Conservation (phyloP, 1,140 invertebrate genomes). For the Goniozus legneri region DNA sequence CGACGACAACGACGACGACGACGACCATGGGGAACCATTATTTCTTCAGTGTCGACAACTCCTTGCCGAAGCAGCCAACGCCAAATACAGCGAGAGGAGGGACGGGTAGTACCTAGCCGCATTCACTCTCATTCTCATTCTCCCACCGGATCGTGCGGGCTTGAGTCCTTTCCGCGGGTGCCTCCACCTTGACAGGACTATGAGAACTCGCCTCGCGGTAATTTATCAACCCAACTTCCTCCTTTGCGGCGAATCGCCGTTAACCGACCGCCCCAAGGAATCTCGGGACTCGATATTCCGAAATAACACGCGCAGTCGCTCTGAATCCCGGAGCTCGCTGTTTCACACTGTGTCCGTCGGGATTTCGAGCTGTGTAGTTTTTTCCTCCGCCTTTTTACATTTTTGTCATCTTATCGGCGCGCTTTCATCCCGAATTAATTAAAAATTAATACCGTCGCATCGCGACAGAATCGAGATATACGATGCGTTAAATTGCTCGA, state of each 20-base stretch:
- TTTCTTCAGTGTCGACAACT: constrained; percentile 36
- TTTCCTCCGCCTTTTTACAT: no score
- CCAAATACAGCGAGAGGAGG: constrained; percentile 28
- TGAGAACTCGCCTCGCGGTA: constrained; percentile 30
- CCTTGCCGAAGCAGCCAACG: constrained; percentile 29
- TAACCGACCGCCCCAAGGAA: constrained; percentile 17
- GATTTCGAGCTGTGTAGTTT: no score
- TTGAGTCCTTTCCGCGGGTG: constrained; percentile 28
- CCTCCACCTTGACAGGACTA: constrained; percentile 31
- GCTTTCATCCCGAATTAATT: no score
- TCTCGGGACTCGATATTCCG: constrained; percentile 24
- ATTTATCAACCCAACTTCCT: constrained; percentile 29
- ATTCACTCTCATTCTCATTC: no score
- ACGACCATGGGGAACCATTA: constrained; percentile 25
- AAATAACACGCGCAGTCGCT: constrained; percentile 14
- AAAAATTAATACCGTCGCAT: no score
- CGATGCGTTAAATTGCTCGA: no score
- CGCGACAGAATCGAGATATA: no score
- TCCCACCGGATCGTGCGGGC: no score
- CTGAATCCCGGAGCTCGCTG: no score
- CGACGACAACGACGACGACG: no score
- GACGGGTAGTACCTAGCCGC: constrained; percentile 1
- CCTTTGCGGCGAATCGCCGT: constrained; percentile 30
- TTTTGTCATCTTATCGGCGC: no score
- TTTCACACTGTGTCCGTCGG: no score